Evolutionary conservation across 2,797 vertebrate species (phyloP), one percentile per base, ranked within the genome.

Genomic region (Bradypus variegatus): DNA sequence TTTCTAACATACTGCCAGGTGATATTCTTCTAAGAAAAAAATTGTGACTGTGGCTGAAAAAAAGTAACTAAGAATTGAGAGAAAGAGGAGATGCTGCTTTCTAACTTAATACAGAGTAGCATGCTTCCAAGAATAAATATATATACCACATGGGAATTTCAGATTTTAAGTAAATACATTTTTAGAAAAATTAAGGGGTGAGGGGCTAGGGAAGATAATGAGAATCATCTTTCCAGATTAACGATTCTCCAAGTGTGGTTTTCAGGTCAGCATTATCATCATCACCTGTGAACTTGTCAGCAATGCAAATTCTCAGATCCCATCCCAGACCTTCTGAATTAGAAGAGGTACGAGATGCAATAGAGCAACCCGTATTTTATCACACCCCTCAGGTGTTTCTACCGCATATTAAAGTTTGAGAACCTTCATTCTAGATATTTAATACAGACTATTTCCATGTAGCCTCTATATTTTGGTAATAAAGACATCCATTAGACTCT

Each of bases 361-460:
- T 31, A 15, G 7, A 75, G 38, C 67, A 84, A 88, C 31, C 16
- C 64, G 27, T 25, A 65, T n/a, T 87, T 93, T 91, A 94, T 89
- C 25, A 79, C 67, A 15, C 27, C 25, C 23, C 69, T 38, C 8
- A 69, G 15, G 36, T 85, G 36, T 76, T 88, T 87, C 16, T 92
- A 62, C 31, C 65, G 33, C 60, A 88, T 60, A 48, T 5, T 91
- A 16, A 91, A 53, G 36, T 86, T 77, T 86, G 72, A 91, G 65
- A 67, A 64, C 11, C 13, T 88, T 31, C 67, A 62, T 27, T 91
- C 27, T 21, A 89, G 21, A 41, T 77, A 75, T 38, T 78, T 75
- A 91, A 77, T 70, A 91, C 91, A 78, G 64, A 58, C 31, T 60
- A 65, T 55, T 85, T 92, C 83, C 70, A 84, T 31, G 27, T 50